Evolutionary conservation across 2,113 vertebrate genomes (phyloP).

Genomic region (Scytalopus superciliaris): DNA sequence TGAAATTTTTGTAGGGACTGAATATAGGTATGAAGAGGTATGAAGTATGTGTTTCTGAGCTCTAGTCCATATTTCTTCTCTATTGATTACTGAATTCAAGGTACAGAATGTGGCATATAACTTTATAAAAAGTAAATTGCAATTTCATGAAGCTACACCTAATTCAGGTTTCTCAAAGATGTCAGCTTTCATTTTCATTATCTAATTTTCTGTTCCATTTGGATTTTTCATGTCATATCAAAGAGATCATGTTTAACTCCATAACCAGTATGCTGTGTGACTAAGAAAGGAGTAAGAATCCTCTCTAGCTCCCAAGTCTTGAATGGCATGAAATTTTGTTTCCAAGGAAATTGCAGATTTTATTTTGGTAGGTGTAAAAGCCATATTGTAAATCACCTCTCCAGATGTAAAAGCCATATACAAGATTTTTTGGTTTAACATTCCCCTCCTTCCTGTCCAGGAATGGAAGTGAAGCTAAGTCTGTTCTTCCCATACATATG

Average conservation of each 20-base stretch:
- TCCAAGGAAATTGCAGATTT: slow-evolving; percentile 33
- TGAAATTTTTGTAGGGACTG: not conserved
- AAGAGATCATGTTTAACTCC: not conserved
- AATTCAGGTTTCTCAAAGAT: not conserved
- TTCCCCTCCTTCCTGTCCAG: not conserved
- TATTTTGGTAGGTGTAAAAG: not conserved
- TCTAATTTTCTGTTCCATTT: not conserved
- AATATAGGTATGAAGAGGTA: not conserved
- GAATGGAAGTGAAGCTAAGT: not conserved
- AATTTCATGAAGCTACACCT: not conserved
- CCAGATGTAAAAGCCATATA: not conserved
- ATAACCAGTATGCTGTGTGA: not conserved
- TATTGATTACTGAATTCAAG: not conserved
- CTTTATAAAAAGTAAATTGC: not conserved
- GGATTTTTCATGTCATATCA: not conserved
- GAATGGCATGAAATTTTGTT: slow-evolving; percentile 28
- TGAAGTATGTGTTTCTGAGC: not conserved
- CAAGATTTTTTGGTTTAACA: not conserved
- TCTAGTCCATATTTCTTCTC: not conserved
- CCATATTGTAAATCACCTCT: not conserved
- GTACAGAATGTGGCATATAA: not conserved
- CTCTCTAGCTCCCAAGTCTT: slow-evolving; percentile 6
- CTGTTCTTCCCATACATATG: not conserved
- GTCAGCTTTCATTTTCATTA: not conserved
- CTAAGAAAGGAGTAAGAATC: not conserved